phyloP scores from a whole-genome alignment of 1,140 invertebrate genomes.

The Hormaphis cornu region DNA sequence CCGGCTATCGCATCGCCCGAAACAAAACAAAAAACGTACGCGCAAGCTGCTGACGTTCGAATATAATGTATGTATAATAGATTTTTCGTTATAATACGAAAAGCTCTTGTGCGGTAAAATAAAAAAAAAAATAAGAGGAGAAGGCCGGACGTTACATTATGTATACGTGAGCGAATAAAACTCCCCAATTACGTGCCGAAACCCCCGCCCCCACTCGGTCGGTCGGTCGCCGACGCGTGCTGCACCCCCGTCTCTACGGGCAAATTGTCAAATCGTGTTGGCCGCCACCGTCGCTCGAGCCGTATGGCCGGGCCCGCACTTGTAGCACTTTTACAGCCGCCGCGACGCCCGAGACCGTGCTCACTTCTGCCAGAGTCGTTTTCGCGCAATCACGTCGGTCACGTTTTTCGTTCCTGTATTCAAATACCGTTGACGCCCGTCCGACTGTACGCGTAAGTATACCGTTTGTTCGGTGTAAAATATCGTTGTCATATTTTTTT shows the following conservation, averaged over 20 bases:
- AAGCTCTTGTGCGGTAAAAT: no score
- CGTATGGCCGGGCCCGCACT: not conserved
- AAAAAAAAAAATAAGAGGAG: no score
- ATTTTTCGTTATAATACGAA: no score
- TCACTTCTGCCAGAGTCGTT: not conserved
- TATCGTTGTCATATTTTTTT: not conserved
- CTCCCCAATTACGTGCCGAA: not conserved
- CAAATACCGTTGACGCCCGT: no score
- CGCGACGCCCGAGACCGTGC: no score
- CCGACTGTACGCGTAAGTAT: no score
- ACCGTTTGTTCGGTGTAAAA: not conserved
- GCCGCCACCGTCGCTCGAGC: not conserved
- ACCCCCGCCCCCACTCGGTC: not conserved
- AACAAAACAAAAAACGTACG: no score
- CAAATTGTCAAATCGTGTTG: conserved; percentile 7
- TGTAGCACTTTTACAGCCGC: not conserved
- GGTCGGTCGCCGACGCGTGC: not conserved
- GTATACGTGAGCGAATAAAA: conserved; percentile 1
- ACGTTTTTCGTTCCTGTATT: no score
- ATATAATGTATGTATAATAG: no score
- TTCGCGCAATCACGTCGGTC: not conserved
- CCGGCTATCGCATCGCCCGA: no score
- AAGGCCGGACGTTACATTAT: no score
- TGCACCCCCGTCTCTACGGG: not conserved
- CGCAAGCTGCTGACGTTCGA: no score